These are phyloP conservation scores for Pan paniscus DNA, from an alignment of 2,113 vertebrate genomes.

Conservation along the genomic window DNA sequence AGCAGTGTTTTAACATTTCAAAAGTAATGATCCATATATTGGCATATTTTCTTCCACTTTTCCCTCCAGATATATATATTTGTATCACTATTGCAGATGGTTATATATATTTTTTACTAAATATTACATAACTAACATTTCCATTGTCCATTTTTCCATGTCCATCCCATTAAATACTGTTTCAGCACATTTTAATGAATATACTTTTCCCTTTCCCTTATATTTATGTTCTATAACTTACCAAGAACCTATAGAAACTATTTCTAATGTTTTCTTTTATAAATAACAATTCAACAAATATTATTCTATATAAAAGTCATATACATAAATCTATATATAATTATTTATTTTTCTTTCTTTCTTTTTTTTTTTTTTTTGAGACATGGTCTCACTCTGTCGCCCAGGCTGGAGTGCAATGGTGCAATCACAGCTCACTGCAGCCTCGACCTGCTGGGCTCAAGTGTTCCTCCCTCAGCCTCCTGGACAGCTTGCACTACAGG, in stretches of 20 bases:
- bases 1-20: neutral
- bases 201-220: neutral
- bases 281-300: neutral
- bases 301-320: neutral
- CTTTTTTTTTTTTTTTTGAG: too few species aligned
- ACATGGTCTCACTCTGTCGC: too few species aligned
- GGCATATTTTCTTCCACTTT: neutral
- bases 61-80: neutral
- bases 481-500: too few species aligned
- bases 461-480: too few species aligned
- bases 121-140: neutral
- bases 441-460: too few species aligned
- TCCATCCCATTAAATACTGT: neutral
- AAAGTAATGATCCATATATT: neutral
- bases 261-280: neutral
- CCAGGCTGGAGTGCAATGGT: too few species aligned
- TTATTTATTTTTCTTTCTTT: too few species aligned
- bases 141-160: too few species aligned
- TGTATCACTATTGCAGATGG: neutral
- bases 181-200: neutral
- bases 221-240: neutral
- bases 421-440: too few species aligned
- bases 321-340: neutral
- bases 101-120: neutral
- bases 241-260: neutral